Conservation (phyloP, 1,140 invertebrate species). For the Linepithema humile region DNA sequence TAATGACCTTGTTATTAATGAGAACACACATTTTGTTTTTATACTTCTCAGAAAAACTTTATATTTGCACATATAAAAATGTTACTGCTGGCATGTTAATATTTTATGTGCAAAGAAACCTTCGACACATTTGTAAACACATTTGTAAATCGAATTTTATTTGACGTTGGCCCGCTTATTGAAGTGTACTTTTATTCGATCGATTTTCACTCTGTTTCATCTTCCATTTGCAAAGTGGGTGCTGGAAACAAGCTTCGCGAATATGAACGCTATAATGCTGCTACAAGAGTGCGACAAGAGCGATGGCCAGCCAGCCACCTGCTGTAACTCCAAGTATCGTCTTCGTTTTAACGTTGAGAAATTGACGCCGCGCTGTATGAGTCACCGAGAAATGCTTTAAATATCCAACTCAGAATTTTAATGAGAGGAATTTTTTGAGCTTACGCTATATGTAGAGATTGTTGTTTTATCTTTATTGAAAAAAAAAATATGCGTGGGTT, state of each 20-base stretch:
- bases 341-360: neutral
- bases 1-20: too few species aligned
- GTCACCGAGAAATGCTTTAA: neutral
- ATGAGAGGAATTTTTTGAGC: neutral
- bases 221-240: neutral
- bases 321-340: slow-evolving; percentile 15
- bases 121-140: neutral
- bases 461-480: neutral
- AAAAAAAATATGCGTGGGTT: neutral
- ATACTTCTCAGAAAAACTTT: too few species aligned
- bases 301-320: neutral
- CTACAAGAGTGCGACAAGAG: neutral
- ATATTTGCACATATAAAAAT: neutral
- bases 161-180: neutral
- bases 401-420: neutral
- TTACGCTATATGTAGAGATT: neutral
- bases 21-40: too few species aligned
- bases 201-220: neutral
- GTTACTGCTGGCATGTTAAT: neutral
- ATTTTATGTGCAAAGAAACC: neutral
- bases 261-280: neutral
- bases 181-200: neutral
- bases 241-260: neutral
- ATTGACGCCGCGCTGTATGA: neutral
- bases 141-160: too few species aligned